Evolutionary conservation across 1,140 invertebrate genomes (phyloP), one percentile per base, ranked within the genome.

Genomic region (Drosophila pseudoananassae): DNA sequence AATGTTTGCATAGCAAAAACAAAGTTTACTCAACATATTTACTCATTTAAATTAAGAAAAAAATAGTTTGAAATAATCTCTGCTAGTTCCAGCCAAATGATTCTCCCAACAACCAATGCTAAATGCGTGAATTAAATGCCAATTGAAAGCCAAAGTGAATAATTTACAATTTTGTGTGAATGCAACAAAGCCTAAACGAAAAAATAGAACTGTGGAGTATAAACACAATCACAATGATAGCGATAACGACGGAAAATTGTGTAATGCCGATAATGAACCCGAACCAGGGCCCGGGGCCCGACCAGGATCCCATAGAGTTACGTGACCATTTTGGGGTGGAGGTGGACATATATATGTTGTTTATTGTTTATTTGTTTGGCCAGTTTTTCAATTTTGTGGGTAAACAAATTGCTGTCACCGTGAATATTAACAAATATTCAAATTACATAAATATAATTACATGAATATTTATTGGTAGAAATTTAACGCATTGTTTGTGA

Each of bases 351-450:
- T 79, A 55, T 76, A 70, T 65, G 54, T 49, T 59, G 31, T 25
- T 50, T 58, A 61, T 76, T 53, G 61, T 54, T 54, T 64, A 38
- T 73, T 58, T 63, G 49, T 61, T 59, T 59, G 53, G 33, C 46
- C 57, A 64, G 53, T 77, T 85, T 85, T 85, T 81, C 76, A 74
- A 81, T 85, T 85, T 87, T 50, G 45, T 54, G 71, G 76, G 60
- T 74, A 79, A 80, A 85, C 81, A 85, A 83, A 76, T 79, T 76
- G 58, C 60, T 52, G 61, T 70, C 71, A 54, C 57, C 78, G 68
- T 85, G 63, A 80, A 66, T 85, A 80, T 80, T 84, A 84, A 87
- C 66, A 85, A 78, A 71, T 65, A 82, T 69, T 74, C 81, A 60
- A 80, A 72, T 76, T 75, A 75, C 70, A 64, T 47, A 74, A 74